Evolutionary conservation across 2,797 vertebrate genomes (phyloP).

Genomic region (Liasis olivaceus): DNA sequence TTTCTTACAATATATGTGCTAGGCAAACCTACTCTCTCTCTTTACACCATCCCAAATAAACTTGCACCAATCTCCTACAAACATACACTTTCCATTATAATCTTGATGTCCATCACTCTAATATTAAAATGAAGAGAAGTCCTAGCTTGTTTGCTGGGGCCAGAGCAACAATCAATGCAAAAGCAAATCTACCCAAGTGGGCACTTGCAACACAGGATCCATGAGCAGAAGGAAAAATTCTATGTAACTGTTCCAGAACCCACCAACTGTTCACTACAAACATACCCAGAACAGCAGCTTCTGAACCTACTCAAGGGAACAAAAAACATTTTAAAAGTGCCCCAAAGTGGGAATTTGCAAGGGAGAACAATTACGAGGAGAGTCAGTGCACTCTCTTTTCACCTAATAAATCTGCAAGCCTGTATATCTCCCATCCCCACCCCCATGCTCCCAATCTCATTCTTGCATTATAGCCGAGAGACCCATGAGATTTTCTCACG

Average conservation of each 20-base stretch:
- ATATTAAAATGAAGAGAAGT: not conserved
- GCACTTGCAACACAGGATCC: not conserved
- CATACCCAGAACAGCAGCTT: not conserved
- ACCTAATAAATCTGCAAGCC: not conserved
- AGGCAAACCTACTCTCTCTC: not conserved
- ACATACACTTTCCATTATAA: constrained; percentile 40
- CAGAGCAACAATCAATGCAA: constrained; percentile 57
- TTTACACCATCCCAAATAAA: constrained; percentile 37
- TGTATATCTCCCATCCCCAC: not conserved
- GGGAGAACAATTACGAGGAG: not conserved
- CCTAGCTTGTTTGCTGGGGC: constrained; percentile 7
- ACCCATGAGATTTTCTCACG: not conserved
- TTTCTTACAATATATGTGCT: not conserved
- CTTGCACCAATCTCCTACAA: constrained; percentile 52
- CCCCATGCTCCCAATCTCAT: not conserved
- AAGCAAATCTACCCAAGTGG: constrained; percentile 13
- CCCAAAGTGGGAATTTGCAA: not conserved
- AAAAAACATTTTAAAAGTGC: not conserved
- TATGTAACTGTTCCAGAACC: not conserved
- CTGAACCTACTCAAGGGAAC: not conserved
- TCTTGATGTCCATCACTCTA: constrained; percentile 1
- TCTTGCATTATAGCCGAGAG: not conserved
- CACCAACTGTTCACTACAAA: not conserved
- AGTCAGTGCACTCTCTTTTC: no score
- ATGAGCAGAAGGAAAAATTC: not conserved